Conservation (phyloP, 2,113 vertebrate species). For the Lagenorhynchus albirostris region DNA sequence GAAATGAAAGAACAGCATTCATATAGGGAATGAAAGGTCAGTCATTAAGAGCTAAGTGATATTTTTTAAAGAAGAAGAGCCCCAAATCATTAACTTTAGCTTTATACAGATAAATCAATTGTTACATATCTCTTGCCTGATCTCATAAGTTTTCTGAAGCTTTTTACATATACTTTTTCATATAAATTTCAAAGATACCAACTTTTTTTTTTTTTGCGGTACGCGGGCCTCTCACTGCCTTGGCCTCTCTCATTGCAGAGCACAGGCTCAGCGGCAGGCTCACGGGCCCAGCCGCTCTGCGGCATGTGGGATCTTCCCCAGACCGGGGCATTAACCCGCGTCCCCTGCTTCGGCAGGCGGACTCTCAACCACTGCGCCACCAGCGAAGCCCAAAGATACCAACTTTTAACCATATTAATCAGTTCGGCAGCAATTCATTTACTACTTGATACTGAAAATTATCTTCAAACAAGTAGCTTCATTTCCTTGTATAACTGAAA, state of each 20-base stretch:
- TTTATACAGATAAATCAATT: background rate
- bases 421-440: conserved; percentile 62
- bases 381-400: background rate
- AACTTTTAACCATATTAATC: conserved; percentile 59
- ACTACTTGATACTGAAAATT: conserved; percentile 56
- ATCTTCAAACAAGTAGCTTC: conserved; percentile 63
- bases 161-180: conserved; percentile 42
- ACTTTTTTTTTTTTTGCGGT: background rate
- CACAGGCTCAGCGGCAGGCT: too few species aligned
- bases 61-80: conserved; percentile 37
- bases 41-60: background rate
- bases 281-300: too few species aligned
- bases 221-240: too few species aligned
- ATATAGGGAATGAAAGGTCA: conserved; percentile 31
- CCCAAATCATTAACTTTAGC: conserved; percentile 32
- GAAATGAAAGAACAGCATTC: background rate
- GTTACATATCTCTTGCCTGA: background rate
- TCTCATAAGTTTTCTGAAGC: background rate
- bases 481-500: conserved; percentile 44
- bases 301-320: too few species aligned
- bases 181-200: conserved; percentile 58
- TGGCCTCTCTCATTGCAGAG: too few species aligned
- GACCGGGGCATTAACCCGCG: too few species aligned
- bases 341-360: too few species aligned
- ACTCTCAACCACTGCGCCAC: too few species aligned